Evolutionary conservation across 2,888 invertebrate species (phyloP).

Genomic region (Hirtodrosophila duncani): DNA sequence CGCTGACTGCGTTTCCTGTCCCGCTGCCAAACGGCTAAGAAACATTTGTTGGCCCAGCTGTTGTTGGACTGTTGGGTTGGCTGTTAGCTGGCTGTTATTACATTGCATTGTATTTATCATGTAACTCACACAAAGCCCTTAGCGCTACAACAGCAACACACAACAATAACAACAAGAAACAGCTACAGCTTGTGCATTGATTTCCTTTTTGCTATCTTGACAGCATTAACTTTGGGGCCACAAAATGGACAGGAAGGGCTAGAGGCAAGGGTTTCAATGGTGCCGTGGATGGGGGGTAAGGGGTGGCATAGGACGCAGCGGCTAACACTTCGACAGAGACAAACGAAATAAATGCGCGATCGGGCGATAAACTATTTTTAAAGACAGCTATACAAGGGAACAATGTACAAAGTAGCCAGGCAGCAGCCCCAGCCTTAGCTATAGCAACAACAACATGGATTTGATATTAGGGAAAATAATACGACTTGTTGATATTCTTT

Average conservation of each 20-base stretch:
- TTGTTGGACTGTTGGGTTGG: conserved; percentile 13
- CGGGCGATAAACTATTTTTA: conserved; percentile 72
- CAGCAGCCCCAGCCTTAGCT: conserved; percentile 26
- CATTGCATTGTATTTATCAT: conserved; percentile 63
- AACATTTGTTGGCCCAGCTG: conserved; percentile 57
- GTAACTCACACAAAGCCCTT: conserved; percentile 65
- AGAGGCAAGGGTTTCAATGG: too few species aligned
- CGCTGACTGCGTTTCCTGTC: conserved; percentile 59
- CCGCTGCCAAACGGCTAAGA: conserved; percentile 15
- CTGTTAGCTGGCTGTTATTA: conserved; percentile 41
- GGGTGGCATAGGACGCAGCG: conserved; percentile 5
- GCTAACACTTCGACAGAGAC: conserved; percentile 69
- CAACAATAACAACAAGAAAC: conserved; percentile 11
- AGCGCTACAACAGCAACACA: conserved; percentile 25
- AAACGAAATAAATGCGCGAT: conserved; percentile 73
- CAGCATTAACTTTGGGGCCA: conserved; percentile 56
- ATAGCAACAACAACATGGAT: conserved; percentile 20
- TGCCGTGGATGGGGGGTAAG: background rate
- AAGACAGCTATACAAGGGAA: conserved; percentile 63
- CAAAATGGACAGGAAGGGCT: conserved; percentile 1
- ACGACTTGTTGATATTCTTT: too few species aligned
- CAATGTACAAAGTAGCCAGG: conserved; percentile 38
- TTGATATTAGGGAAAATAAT: conserved; percentile 10
- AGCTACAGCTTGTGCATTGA: conserved; percentile 53
- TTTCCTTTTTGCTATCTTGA: conserved; percentile 71